phyloP scores from a whole-genome alignment of 2,888 invertebrate genomes.

The Zaprionus bogoriensis region DNA sequence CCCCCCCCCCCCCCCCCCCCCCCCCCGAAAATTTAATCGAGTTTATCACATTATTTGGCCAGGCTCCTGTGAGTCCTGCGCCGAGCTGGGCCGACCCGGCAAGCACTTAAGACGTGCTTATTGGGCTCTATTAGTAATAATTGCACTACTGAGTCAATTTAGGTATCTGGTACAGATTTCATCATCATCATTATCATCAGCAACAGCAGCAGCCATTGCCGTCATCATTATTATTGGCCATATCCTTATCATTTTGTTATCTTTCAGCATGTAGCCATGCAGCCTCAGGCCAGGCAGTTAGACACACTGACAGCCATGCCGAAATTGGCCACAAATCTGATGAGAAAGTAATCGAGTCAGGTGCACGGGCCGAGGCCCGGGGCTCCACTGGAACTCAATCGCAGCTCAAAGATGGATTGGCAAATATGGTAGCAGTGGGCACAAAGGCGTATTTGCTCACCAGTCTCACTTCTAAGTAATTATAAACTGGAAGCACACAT shows the following conservation, averaged over 20 bases:
- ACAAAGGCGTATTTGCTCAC: too few relatives aligned
- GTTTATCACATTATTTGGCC: conserved; percentile 65
- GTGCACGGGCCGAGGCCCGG: neutral
- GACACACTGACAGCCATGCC: too few relatives aligned
- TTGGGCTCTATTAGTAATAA: conserved; percentile 73
- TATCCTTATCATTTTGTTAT: conserved; percentile 1
- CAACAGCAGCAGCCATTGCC: conserved; percentile 23
- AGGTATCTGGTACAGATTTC: conserved; percentile 50
- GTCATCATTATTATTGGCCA: conserved; percentile 6
- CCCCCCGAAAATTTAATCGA: conserved; percentile 63
- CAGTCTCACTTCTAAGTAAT: too few relatives aligned
- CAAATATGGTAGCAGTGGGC: too few relatives aligned
- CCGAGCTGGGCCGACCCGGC: neutral
- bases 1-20: neutral
- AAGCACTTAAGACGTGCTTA: conserved; percentile 69
- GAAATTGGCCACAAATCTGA: neutral
- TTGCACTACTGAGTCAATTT: conserved; percentile 72
- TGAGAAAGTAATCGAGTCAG: neutral
- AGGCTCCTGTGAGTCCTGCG: conserved; percentile 21
- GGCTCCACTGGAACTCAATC: neutral
- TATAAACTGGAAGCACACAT: too few relatives aligned
- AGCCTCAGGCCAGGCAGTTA: neutral
- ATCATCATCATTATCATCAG: conserved; percentile 23
- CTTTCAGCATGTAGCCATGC: neutral
- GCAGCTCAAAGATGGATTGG: neutral